Evolutionary conservation across 2,888 invertebrate genomes (phyloP), one percentile per base, ranked within the genome.

Genomic region (Callyntrura sp.): DNA sequence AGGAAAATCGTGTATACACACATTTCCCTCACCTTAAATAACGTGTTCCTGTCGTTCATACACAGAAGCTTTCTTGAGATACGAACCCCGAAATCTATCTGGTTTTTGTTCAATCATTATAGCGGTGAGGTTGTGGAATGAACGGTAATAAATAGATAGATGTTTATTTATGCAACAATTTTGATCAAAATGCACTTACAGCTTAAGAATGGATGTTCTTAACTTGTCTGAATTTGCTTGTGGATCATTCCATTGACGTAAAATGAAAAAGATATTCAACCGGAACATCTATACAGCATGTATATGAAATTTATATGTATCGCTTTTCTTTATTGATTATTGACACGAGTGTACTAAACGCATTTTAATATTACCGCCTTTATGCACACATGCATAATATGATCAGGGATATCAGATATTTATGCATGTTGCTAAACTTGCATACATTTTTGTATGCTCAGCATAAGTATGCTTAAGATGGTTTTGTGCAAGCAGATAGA

Each of bases 171-270:
- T 84, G 68, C 84, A 73, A 84, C 73, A 84, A 70, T 84, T 84
- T 84, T 84, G 70, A 84, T 84, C 84, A 28, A 73, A 84, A 73
- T 84, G 62, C 84, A 84, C 48, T 83, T 83, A n/a, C n/a, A n/a
- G n/a, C n/a, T n/a, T n/a, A 9, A 78, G 23, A 23, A 55, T 78
- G 45, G 55, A 55, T 55, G 28, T 78, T n/a, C 55, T 55, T 45
- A 76, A 45, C 23, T 48, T 51, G 20, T 20, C 20, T 51, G 73
- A 76, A 25, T 43, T 35, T 68, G n/a, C n/a, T 25, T 25, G n/a
- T n/a, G n/a, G n/a, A n/a, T n/a, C n/a, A n/a, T n/a, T n/a, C n/a
- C n/a, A n/a, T n/a, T n/a, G n/a, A n/a, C n/a, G n/a, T n/a, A n/a
- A n/a, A n/a, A n/a, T n/a, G n/a, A n/a, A n/a, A n/a, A n/a, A n/a